These are phyloP conservation scores for Hymenochirus boettgeri DNA, from an alignment of 2,113 vertebrate species.

Conservation along the genomic window DNA sequence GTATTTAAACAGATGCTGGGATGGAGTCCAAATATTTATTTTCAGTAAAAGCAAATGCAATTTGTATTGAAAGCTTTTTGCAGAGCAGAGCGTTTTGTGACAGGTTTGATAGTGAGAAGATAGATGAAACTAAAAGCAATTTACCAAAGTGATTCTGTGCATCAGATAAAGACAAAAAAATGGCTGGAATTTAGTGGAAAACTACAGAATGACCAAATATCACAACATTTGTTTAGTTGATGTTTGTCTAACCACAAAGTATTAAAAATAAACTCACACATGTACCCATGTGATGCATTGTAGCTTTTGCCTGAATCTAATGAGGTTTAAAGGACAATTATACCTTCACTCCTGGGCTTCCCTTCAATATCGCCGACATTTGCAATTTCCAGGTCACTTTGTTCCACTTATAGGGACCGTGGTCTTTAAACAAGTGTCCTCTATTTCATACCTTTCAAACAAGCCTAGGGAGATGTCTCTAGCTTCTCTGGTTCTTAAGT, in stretches of 20 bases:
- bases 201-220: constrained; percentile 18
- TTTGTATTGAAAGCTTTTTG: not conserved
- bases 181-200: constrained; percentile 19
- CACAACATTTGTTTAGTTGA: constrained; percentile 15
- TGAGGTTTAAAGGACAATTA: too few species aligned
- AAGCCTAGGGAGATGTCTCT: too few species aligned
- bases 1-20: constrained; percentile 6
- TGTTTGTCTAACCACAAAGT: constrained; percentile 20
- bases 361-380: too few species aligned
- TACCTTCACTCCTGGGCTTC: too few species aligned
- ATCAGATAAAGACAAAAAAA: constrained; percentile 24
- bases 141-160: constrained; percentile 19
- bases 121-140: constrained; percentile 15
- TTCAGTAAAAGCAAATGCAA: not conserved
- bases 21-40: not conserved
- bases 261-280: too few species aligned
- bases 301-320: too few species aligned
- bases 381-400: too few species aligned
- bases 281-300: too few species aligned
- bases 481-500: too few species aligned
- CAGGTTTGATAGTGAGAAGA: constrained; percentile 11
- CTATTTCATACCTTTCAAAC: too few species aligned
- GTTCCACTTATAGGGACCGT: too few species aligned
- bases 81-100: constrained; percentile 7
- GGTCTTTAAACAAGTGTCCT: too few species aligned